phyloP scores from a whole-genome alignment of 2,797 vertebrate genomes.

The Pogonophryne albipinna region DNA sequence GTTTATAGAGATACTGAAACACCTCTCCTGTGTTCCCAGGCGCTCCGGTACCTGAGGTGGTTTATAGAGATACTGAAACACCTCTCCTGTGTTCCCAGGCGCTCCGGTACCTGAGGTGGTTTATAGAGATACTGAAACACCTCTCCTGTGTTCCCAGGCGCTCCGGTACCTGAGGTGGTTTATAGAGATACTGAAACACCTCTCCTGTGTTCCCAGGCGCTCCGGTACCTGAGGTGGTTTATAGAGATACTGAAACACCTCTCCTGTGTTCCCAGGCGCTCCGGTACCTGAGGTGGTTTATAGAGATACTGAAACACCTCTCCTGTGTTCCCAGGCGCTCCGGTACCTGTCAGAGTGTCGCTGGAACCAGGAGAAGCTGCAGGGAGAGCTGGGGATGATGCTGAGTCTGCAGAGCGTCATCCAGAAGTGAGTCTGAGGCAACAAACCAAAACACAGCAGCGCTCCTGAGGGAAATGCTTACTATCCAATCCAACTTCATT shows the following conservation, averaged over 20 bases:
- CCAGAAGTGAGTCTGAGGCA: slow-evolving; percentile 87
- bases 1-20: too few species aligned
- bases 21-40: slow-evolving; percentile 72
- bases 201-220: slow-evolving; percentile 79
- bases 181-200: too few species aligned
- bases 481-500: too few species aligned
- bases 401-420: slow-evolving; percentile 93
- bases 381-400: slow-evolving; percentile 94
- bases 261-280: slow-evolving; percentile 83
- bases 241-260: too few species aligned
- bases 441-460: too few species aligned
- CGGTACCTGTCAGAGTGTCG: slow-evolving; percentile 94
- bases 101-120: slow-evolving; percentile 86
- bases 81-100: slow-evolving; percentile 77
- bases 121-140: too few species aligned
- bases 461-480: too few species aligned
- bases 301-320: too few species aligned
- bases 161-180: slow-evolving; percentile 86
- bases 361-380: slow-evolving; percentile 93
- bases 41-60: slow-evolving; percentile 87
- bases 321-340: slow-evolving; percentile 82
- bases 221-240: slow-evolving; percentile 85
- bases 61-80: too few species aligned
- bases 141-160: slow-evolving; percentile 78
- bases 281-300: slow-evolving; percentile 83